Evolutionary conservation across 2,888 invertebrate genomes (phyloP), one percentile per base, ranked within the genome.

Genomic region (Helobdella robusta): DNA sequence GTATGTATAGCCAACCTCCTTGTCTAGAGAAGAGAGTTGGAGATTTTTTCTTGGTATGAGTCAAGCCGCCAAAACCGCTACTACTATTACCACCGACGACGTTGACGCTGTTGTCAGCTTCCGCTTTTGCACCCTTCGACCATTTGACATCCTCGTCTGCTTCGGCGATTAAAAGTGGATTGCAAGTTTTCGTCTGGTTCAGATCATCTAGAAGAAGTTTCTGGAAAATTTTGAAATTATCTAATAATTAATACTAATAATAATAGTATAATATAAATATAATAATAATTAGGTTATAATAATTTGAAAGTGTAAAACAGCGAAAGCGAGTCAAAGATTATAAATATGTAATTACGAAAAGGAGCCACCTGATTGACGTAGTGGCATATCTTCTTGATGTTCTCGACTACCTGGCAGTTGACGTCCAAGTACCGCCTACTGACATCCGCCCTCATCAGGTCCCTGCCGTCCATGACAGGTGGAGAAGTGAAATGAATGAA

Each of bases 151-250:
- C 83, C 64, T 84, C 84, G 69, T 78, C 70, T 75, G 81, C 79
- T 71, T 87, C 86, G 1, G 85, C 83, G 72, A 87, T 87, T 46
- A 88, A 77, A 32, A 88, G 79, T 3, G 81, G 75, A 74, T 86
- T 84, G 73, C 88, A 88, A 70, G 82, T 82, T 35, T 84, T 81
- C 0, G 85, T 85, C 69, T 86, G 85, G 75, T 86, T 83, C 52
- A 88, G 79, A 70, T 85, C 84, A 74, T 85, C 84, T n/a, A 88
- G 79, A 23, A 88, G 78, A 66, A 87, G 78, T 65, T 84, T 84
- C 77, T 87, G 85, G 5, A 67, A 32, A n/a, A n/a, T n/a, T n/a
- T n/a, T n/a, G n/a, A n/a, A n/a, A n/a, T n/a, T n/a, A n/a, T n/a
- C n/a, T n/a, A n/a, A n/a, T n/a, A n/a, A n/a, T n/a, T n/a, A 52